Conservation (phyloP, 2,888 invertebrate species). For the Agrilus cyanescens region DNA sequence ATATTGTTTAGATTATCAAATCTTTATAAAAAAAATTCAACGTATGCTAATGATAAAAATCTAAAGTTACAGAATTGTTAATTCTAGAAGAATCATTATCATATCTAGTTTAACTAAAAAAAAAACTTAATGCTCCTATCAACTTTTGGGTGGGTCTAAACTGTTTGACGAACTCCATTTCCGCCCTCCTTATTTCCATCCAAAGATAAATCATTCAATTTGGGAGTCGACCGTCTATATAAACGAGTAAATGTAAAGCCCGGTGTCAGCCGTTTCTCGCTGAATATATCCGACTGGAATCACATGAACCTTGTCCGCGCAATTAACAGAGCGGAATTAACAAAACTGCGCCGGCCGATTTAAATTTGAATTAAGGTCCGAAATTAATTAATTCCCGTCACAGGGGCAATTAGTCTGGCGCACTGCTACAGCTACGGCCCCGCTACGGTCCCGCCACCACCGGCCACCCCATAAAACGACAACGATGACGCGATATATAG, state of each 20-base stretch:
- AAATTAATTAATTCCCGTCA: constrained; percentile 39
- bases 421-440: constrained; percentile 20
- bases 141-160: no score
- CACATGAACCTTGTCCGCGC: constrained; percentile 31
- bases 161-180: no score
- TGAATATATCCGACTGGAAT: constrained; percentile 22
- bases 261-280: constrained; percentile 12
- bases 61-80: no score
- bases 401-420: constrained; percentile 35
- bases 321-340: constrained; percentile 37
- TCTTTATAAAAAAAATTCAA: no score
- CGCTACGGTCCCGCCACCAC: constrained; percentile 10
- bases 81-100: no score
- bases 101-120: no score
- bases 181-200: no score
- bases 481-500: no score
- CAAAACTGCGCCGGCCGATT: constrained; percentile 35
- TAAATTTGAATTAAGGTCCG: constrained; percentile 36
- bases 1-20: no score
- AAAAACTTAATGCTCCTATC: no score
- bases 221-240: constrained; percentile 13
- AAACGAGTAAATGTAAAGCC: constrained; percentile 26
- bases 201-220: background rate
- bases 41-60: no score
- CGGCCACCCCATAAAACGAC: background rate